Conservation (phyloP, 2,888 invertebrate species). For the Epistrophe grossulariae region DNA sequence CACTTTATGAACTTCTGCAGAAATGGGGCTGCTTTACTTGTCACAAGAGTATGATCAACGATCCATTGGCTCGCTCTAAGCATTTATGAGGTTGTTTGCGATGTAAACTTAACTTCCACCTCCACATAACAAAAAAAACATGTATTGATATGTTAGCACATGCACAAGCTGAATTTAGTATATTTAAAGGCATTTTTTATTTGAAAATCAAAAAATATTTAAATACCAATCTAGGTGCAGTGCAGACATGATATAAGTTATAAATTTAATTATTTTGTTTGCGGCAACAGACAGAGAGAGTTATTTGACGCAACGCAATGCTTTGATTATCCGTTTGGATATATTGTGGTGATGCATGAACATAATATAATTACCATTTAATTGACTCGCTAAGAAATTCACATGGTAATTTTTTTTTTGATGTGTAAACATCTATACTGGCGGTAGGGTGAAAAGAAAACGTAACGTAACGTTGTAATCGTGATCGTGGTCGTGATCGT, state of each 20-base stretch:
- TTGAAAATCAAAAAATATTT: slow-evolving; percentile 22
- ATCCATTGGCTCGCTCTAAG: slow-evolving; percentile 26
- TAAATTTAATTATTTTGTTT: slow-evolving; percentile 72
- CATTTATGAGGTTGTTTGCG: slow-evolving; percentile 52
- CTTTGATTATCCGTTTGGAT: slow-evolving; percentile 38
- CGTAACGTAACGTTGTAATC: too few species aligned
- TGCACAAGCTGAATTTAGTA: background rate
- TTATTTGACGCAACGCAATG: slow-evolving; percentile 61
- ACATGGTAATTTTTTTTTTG: slow-evolving; percentile 20
- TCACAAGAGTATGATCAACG: slow-evolving; percentile 65
- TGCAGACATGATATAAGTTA: slow-evolving; percentile 63
- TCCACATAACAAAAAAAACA: slow-evolving; percentile 4
- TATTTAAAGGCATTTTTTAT: background rate
- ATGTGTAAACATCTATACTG: too few species aligned
- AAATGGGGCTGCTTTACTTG: slow-evolving; percentile 54
- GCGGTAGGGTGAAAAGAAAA: too few species aligned
- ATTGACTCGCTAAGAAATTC: slow-evolving; percentile 30
- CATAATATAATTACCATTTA: slow-evolving; percentile 62
- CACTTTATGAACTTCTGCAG: slow-evolving; percentile 37
- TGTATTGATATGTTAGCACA: background rate
- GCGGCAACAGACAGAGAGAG: slow-evolving; percentile 65
- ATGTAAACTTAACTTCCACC: slow-evolving; percentile 59
- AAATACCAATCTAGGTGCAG: slow-evolving; percentile 48
- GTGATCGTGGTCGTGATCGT: too few species aligned
- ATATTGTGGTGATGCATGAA: slow-evolving; percentile 53